A percentile compares a stretch with the other conserved stretches of the same genome.
These are phyloP conservation scores for Tetrax tetrax DNA, from an alignment of 2,113 vertebrate species.

Conservation along the genomic window DNA sequence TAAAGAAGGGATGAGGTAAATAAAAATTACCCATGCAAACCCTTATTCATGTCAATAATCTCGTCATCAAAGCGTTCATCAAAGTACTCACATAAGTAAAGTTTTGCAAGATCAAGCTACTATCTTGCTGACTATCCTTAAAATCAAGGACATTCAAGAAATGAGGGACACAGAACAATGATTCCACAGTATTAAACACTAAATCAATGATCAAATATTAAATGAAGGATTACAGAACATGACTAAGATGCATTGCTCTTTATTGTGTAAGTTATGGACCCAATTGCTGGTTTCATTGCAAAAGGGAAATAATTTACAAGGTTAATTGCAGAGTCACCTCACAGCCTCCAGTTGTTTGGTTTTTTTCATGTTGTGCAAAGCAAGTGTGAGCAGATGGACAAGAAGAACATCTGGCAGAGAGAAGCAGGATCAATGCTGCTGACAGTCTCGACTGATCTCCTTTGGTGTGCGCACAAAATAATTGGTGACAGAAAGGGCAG, in stretches of 20 bases:
- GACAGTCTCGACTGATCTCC: slow-evolving; percentile 67
- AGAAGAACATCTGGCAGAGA: slow-evolving; percentile 71
- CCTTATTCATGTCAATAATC: neutral
- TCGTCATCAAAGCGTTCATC: neutral
- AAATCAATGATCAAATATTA: slow-evolving; percentile 70
- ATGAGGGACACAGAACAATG: neutral
- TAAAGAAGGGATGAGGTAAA: neutral
- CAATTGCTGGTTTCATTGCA: slow-evolving; percentile 47
- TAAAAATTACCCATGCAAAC: neutral
- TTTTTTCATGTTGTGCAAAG: slow-evolving; percentile 59
- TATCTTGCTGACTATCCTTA: neutral
- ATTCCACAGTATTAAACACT: slow-evolving; percentile 45
- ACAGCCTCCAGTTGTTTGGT: slow-evolving; percentile 56
- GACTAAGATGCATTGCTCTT: slow-evolving; percentile 62
- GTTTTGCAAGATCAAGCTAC: neutral
- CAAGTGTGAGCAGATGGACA: slow-evolving; percentile 70
- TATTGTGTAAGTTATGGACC: slow-evolving; percentile 62
- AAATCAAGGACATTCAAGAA: slow-evolving; percentile 38
- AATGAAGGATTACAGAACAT: slow-evolving; percentile 56
- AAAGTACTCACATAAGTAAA: neutral
- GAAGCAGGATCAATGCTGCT: slow-evolving; percentile 33
- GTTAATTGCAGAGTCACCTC: slow-evolving; percentile 72
- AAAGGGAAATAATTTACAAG: slow-evolving; percentile 69
- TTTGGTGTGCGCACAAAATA: slow-evolving; percentile 47
- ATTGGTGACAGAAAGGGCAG: slow-evolving; percentile 33